A percentile compares a stretch with the other conserved stretches of the same genome.
Evolutionary conservation across 2,888 invertebrate species (phyloP).

Genomic region (Acronicta aceris): DNA sequence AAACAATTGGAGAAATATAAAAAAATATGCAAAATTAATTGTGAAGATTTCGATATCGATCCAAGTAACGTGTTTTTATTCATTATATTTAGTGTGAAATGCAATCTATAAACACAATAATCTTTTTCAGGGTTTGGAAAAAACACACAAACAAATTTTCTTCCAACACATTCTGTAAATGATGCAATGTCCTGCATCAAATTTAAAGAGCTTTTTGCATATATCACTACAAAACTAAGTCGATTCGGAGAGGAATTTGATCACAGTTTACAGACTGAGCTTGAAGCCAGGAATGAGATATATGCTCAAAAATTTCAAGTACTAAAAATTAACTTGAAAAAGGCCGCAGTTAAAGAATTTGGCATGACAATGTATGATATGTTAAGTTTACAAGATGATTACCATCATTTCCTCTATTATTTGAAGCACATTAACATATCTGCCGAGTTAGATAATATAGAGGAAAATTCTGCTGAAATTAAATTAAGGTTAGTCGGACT

Average conservation of each 20-base stretch:
- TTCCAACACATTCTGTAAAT: slow-evolving; percentile 10
- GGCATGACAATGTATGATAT: slow-evolving; percentile 66
- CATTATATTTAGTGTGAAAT: not conserved
- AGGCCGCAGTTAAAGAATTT: slow-evolving; percentile 60
- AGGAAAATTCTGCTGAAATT: slow-evolving; percentile 20
- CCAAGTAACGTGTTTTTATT: slow-evolving; percentile 27
- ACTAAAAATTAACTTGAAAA: slow-evolving; percentile 56
- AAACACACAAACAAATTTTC: not conserved
- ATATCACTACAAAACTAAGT: slow-evolving; percentile 45
- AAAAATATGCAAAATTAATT: slow-evolving; percentile 59
- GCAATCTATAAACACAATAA: not conserved
- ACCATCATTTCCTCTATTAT: slow-evolving; percentile 55
- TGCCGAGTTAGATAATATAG: slow-evolving; percentile 4
- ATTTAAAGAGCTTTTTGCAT: slow-evolving; percentile 50
- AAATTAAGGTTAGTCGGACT: slow-evolving; percentile 34
- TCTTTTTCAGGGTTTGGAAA: slow-evolving; percentile 20
- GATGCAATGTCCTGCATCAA: slow-evolving; percentile 54
- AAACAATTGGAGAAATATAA: slow-evolving; percentile 43
- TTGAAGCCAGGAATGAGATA: slow-evolving; percentile 26
- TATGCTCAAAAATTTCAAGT: slow-evolving; percentile 43
- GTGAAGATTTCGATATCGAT: slow-evolving; percentile 23
- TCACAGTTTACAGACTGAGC: not conserved
- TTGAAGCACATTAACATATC: slow-evolving; percentile 23
- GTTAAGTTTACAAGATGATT: slow-evolving; percentile 66
- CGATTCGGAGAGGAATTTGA: slow-evolving; percentile 26